These are phyloP conservation scores for Ceratoteleas bidentatus DNA, from an alignment of 1,140 invertebrate genomes.

Conservation along the genomic window DNA sequence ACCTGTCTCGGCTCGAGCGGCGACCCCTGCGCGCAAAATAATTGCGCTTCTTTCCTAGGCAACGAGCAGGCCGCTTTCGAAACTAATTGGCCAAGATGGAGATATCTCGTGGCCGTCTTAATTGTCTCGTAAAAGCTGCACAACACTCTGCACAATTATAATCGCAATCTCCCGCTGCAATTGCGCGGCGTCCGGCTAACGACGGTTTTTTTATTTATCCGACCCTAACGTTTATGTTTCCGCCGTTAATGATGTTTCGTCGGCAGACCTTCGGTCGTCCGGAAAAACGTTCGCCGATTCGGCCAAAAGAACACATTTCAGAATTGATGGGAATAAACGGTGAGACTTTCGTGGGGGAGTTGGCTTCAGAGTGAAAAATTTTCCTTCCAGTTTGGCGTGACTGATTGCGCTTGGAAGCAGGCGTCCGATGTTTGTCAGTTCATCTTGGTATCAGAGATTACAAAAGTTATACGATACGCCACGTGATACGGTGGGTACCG, in stretches of 20 bases:
- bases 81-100: constrained; percentile 22
- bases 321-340: no score
- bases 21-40: constrained; percentile 15
- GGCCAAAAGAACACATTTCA: not conserved
- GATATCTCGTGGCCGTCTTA: constrained; percentile 18
- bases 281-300: not conserved
- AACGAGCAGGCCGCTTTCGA: constrained; percentile 12
- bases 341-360: no score
- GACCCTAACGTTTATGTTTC: constrained; percentile 1
- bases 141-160: constrained; percentile 23
- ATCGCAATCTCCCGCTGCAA: constrained; percentile 13
- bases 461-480: constrained; percentile 27
- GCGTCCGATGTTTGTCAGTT: not conserved
- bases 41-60: constrained; percentile 16
- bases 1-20: constrained; percentile 2
- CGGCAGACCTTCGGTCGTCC: not conserved
- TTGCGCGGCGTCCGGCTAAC: not conserved
- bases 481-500: constrained; percentile 3
- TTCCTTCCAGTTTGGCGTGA: not conserved
- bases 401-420: not conserved
- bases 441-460: constrained; percentile 1
- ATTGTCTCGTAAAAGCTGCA: constrained; percentile 29
- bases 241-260: not conserved
- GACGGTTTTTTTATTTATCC: not conserved
- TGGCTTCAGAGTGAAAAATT: not conserved